Conservation (phyloP, 1,140 invertebrate species). For the Apis cerana region DNA sequence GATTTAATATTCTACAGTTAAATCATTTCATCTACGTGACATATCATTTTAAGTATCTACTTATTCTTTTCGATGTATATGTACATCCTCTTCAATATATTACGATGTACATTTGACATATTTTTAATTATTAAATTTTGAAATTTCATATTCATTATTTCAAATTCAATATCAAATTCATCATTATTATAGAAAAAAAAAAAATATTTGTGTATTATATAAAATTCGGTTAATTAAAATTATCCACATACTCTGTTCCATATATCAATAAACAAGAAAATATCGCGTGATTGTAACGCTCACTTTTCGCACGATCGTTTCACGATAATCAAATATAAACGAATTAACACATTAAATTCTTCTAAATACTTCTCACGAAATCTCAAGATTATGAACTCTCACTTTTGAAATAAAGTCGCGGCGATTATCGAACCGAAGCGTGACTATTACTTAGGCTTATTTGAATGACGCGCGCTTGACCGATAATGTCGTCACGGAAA, state of each 20-base stretch:
- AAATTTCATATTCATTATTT: too few relatives aligned
- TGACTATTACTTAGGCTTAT: not conserved
- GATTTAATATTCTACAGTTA: not conserved
- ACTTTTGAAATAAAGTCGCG: not conserved
- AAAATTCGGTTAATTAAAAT: too few relatives aligned
- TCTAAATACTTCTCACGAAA: not conserved
- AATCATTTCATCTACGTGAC: not conserved
- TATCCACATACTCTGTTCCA: too few relatives aligned
- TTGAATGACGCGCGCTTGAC: conserved; percentile 7
- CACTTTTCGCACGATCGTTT: too few relatives aligned
- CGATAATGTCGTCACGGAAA: conserved; percentile 34
- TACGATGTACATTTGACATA: too few relatives aligned
- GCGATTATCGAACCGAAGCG: conserved; percentile 3
- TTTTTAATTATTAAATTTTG: too few relatives aligned
- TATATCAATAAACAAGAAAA: not conserved
- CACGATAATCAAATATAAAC: not conserved
- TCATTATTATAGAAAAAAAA: too few relatives aligned
- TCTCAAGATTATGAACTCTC: conserved; percentile 1
- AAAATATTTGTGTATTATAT: too few relatives aligned
- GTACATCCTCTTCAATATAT: too few relatives aligned
- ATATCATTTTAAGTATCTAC: not conserved
- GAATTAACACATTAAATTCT: not conserved
- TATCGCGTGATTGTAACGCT: not conserved
- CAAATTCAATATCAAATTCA: too few relatives aligned
- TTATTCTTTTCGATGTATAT: not conserved